These are phyloP conservation scores for Bubo bubo DNA, from an alignment of 2,113 vertebrate genomes.

Conservation along the genomic window DNA sequence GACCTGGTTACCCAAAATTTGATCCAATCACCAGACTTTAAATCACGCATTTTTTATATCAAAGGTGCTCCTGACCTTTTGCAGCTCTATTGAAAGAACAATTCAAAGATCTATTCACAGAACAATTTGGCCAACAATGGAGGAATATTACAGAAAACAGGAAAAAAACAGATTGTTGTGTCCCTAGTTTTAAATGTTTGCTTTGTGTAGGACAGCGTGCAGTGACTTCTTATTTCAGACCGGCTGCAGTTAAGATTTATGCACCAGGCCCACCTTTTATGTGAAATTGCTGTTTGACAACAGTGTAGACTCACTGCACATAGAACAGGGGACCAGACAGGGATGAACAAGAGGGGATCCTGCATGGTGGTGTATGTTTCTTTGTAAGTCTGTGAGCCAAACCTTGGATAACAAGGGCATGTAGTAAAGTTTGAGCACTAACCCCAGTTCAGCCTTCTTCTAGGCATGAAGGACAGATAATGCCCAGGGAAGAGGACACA, in stretches of 20 bases:
- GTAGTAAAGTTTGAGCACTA: background rate
- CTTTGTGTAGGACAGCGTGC: background rate
- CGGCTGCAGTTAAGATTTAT: background rate
- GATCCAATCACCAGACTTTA: background rate
- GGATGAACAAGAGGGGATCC: background rate
- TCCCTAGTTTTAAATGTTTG: background rate
- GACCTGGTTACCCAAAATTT: background rate
- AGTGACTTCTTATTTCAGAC: background rate
- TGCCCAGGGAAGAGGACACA: background rate
- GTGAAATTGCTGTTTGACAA: background rate
- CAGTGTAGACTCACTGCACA: background rate
- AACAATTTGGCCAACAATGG: background rate
- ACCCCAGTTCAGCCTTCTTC: background rate
- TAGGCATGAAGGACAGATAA: background rate
- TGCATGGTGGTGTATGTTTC: background rate
- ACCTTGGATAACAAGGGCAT: background rate
- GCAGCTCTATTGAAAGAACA: background rate
- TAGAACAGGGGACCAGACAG: background rate
- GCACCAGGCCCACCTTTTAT: background rate
- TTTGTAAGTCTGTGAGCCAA: background rate
- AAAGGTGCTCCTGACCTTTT: background rate
- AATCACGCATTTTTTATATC: background rate
- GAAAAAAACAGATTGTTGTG: fast-evolving
- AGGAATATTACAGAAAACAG: background rate
- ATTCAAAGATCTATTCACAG: background rate